A percentile compares a stretch with the other conserved stretches of the same genome.
Evolutionary conservation across 2,888 invertebrate species (phyloP).

Genomic region (Sarcophaga subvicina): DNA sequence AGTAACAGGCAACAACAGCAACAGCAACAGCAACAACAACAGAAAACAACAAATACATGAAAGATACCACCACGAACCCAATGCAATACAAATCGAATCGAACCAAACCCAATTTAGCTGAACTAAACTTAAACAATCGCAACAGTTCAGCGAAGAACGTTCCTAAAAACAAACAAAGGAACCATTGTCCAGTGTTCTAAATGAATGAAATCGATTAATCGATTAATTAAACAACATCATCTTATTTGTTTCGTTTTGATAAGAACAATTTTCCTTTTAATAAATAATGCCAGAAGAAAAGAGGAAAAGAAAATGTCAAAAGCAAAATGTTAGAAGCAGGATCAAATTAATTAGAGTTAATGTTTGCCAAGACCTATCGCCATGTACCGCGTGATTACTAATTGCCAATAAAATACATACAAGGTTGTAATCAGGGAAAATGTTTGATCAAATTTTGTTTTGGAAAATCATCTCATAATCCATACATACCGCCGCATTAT

Average conservation of each 20-base stretch:
- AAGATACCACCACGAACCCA: slow-evolving; percentile 34
- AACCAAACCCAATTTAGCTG: not conserved
- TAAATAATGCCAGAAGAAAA: too few species aligned
- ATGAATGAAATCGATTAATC: not conserved
- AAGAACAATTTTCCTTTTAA: not conserved
- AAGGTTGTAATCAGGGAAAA: too few species aligned
- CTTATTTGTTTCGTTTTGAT: not conserved
- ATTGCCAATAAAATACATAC: too few species aligned
- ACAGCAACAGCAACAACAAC: not conserved
- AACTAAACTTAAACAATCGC: not conserved
- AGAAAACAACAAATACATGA: not conserved
- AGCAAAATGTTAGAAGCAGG: too few species aligned
- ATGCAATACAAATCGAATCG: not conserved
- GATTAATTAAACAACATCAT: not conserved
- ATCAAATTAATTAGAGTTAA: too few species aligned
- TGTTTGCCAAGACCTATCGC: too few species aligned
- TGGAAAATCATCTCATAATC: too few species aligned
- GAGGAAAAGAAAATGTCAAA: too few species aligned
- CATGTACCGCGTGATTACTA: too few species aligned
- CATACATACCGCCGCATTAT: too few species aligned
- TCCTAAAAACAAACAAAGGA: not conserved
- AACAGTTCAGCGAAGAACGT: not conserved
- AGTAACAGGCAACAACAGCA: slow-evolving; percentile 36
- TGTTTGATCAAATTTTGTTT: too few species aligned
- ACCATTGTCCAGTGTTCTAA: slow-evolving; percentile 1